phyloP scores from a whole-genome alignment of 2,888 invertebrate species.

The Cosmopolites sordidus region DNA sequence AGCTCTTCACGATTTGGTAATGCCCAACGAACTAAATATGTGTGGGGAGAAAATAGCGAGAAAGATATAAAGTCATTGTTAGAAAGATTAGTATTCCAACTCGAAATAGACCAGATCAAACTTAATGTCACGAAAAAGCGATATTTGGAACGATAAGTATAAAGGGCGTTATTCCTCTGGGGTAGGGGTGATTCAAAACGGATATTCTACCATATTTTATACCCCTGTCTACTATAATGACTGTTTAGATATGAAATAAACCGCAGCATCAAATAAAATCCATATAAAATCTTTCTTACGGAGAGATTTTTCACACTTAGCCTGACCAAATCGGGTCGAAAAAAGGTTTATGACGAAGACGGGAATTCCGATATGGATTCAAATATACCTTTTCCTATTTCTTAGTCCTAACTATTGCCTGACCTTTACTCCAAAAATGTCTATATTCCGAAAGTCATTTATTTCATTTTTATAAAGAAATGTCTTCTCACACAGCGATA shows the following conservation, averaged over 20 bases:
- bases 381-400: conserved; percentile 12
- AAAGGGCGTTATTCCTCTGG: conserved; percentile 28
- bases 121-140: conserved; percentile 29
- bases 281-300: conserved; percentile 28
- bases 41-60: conserved; percentile 11
- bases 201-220: conserved; percentile 34
- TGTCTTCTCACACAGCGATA: not conserved
- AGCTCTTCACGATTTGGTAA: conserved; percentile 13
- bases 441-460: conserved; percentile 8
- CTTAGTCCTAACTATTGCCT: conserved; percentile 5
- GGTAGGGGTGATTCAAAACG: conserved; percentile 32
- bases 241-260: conserved; percentile 35
- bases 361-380: conserved; percentile 19
- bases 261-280: conserved; percentile 33
- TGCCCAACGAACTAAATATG: conserved; percentile 15
- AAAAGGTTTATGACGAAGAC: conserved; percentile 18
- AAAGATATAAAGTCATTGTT: conserved; percentile 18
- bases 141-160: conserved; percentile 30
- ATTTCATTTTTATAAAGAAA: conserved; percentile 6
- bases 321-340: conserved; percentile 20
- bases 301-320: conserved; percentile 24
- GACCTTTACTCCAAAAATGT: conserved; percentile 4
- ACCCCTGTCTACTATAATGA: conserved; percentile 35
- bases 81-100: conserved; percentile 30
- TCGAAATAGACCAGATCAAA: conserved; percentile 29